Evolutionary conservation across 2,113 vertebrate genomes (phyloP).

Genomic region (Cyphomyrus discorhynchus): DNA sequence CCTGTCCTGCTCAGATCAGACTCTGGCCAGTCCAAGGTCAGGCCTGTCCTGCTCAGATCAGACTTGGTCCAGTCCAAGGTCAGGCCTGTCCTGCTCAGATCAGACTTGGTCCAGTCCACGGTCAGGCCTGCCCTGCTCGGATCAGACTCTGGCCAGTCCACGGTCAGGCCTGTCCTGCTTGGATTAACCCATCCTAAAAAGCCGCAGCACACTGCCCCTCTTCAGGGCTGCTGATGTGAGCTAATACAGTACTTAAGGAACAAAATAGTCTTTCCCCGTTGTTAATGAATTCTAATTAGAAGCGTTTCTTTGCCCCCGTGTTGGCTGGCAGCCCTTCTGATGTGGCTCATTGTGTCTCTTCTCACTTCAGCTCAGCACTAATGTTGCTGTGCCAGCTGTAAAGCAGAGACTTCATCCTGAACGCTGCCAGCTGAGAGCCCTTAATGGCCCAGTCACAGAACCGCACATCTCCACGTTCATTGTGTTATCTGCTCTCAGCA

Average conservation of each 20-base stretch:
- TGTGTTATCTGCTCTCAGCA: constrained; percentile 18
- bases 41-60: neutral
- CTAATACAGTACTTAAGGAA: constrained; percentile 27
- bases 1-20: neutral
- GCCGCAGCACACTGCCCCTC: neutral
- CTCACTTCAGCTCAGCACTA: constrained; percentile 21
- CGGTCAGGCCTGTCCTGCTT: neutral
- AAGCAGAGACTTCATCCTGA: constrained; percentile 10
- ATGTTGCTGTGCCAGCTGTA: constrained; percentile 11
- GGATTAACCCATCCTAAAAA: neutral
- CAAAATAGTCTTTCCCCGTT: constrained; percentile 18
- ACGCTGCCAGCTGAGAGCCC: constrained; percentile 5
- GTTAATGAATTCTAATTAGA: constrained; percentile 29
- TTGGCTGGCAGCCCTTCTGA: constrained; percentile 17
- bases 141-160: neutral
- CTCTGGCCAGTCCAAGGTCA: neutral
- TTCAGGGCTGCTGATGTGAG: constrained; percentile 18
- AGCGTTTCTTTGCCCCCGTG: constrained; percentile 7
- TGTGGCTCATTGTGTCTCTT: constrained; percentile 1
- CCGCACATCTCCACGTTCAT: constrained; percentile 10
- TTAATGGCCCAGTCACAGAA: constrained; percentile 13
- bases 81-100: neutral
- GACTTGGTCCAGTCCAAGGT: neutral
- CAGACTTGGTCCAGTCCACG: neutral
- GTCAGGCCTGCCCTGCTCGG: neutral